A percentile compares a stretch with the other conserved stretches of the same genome.
Evolutionary conservation across 2,113 vertebrate genomes (phyloP).

Genomic region (Isurus oxyrinchus): DNA sequence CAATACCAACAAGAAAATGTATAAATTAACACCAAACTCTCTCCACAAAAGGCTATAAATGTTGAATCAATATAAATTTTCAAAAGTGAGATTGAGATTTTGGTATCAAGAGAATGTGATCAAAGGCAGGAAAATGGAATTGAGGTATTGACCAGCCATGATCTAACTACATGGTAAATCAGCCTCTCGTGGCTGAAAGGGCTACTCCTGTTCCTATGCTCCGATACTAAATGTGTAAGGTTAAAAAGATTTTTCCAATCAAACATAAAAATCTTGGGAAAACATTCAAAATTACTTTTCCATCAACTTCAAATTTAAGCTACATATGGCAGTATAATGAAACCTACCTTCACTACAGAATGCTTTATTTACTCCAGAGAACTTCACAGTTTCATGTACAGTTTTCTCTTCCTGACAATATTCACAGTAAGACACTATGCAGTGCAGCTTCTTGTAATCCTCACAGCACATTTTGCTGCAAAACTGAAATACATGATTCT

Average conservation of each 20-base stretch:
- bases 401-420: slow-evolving; percentile 98
- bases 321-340: not conserved
- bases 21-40: not conserved
- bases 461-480: slow-evolving; percentile 91
- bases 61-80: not conserved
- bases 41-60: not conserved
- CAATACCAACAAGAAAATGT: not conserved
- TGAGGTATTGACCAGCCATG: not conserved
- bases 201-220: not conserved
- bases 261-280: not conserved
- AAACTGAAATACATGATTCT: slow-evolving; percentile 96
- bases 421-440: slow-evolving; percentile 94
- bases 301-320: not conserved
- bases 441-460: slow-evolving; percentile 97
- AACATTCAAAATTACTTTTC: not conserved
- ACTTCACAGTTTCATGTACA: slow-evolving; percentile 86
- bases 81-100: not conserved
- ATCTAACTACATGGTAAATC: not conserved
- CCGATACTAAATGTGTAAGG: not conserved
- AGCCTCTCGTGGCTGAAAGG: not conserved
- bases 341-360: slow-evolving; percentile 96
- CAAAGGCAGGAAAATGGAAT: not conserved
- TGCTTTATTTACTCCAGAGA: slow-evolving; percentile 91
- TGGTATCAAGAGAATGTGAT: too few species aligned
- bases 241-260: not conserved